Percentiles rank a stretch among this genome's conserved stretches.
These are phyloP conservation scores for Patiria pectinifera DNA, from an alignment of 53 echinoderm and acorn worm species.

Conservation along the genomic window DNA sequence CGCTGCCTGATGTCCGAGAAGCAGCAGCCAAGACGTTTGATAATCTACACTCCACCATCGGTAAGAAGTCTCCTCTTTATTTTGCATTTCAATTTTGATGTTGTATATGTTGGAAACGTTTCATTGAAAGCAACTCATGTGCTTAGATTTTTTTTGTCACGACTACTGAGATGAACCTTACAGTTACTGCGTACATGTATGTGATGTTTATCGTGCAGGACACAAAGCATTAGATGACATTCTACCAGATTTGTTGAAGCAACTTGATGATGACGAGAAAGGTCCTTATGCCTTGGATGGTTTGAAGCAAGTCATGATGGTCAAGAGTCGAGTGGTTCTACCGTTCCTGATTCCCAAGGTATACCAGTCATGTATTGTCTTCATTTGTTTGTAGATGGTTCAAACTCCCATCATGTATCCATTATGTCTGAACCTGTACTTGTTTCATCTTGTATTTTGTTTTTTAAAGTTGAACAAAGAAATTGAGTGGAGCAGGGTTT, in stretches of 20 bases:
- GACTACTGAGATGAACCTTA: no score
- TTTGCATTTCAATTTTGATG: no score
- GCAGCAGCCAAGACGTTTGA: constrained; percentile 96
- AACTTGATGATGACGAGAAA: constrained; percentile 70
- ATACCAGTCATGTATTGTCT: background rate
- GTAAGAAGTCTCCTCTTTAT: constrained; percentile 46
- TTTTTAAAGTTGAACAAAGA: no score
- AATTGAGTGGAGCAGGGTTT: no score
- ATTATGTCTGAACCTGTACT: no score
- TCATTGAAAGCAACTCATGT: no score
- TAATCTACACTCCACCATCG: constrained; percentile 90
- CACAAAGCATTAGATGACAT: constrained; percentile 95
- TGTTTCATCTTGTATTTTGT: no score
- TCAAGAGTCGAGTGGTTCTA: constrained; percentile 95
- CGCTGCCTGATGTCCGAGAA: constrained; percentile 84
- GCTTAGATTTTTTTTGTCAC: no score
- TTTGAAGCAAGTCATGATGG: constrained; percentile 95
- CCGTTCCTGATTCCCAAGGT: constrained; percentile 98
- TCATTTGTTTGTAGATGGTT: constrained; percentile 30
- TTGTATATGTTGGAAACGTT: no score
- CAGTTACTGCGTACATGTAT: background rate
- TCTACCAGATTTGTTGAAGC: constrained; percentile 77
- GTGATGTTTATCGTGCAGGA: constrained; percentile 61
- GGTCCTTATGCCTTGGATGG: constrained; percentile 92
- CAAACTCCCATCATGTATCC: constrained; percentile 68